Base-by-base conservation (phyloP, 53 echinoderm and acorn worm genomes). In the Henricia sp. region DNA sequence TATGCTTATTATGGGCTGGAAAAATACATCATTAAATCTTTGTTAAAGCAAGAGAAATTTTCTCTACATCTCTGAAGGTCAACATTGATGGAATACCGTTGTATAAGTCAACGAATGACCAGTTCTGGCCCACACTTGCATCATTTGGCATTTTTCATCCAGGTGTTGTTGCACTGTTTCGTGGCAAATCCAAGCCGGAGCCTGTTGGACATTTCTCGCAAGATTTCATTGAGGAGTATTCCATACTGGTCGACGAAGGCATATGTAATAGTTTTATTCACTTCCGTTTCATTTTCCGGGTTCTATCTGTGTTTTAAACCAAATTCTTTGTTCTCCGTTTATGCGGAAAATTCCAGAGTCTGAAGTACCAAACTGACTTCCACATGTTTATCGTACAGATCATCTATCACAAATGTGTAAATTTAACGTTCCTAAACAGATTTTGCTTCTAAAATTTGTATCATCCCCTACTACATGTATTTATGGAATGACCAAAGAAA, bases 1-100 rank as follows among this genome's bases (percentile, higher is more conserved):
- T 74, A 74, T 74, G 54, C 54, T 14, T 74, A 74, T 37, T 74
- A 37, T 74, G 74, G 74, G 56, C 21, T 74, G 36, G 74, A 74
- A 74, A 54, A 20, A 21, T 52, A 4, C 54, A 74, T 74, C 8
- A 13, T 55, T 21, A 52, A 54, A 74, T 55, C 20, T 37, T 74
- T 74, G 74, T 37, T 54, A 21, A 52, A 37, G 56, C 53, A 74
- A 24, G 74, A 54, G 3, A 53, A 74, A 37, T 54, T 37, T 54
- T 35, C 54, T 53, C 37, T 1, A 74, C 37, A 55, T 74, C 54
- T 33, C 74, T 52, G 10, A 72, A 74, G 53, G 24, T 74, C 37
- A 74, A 74, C 54, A 54, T 74, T 54, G 74, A 74, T 55, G 74
- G 74, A 53, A 54, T 10, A 36, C 74, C 74, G 8, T 54, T 74